Conservation (phyloP, 2,888 invertebrate species). For the Itoplectis maculator region DNA sequence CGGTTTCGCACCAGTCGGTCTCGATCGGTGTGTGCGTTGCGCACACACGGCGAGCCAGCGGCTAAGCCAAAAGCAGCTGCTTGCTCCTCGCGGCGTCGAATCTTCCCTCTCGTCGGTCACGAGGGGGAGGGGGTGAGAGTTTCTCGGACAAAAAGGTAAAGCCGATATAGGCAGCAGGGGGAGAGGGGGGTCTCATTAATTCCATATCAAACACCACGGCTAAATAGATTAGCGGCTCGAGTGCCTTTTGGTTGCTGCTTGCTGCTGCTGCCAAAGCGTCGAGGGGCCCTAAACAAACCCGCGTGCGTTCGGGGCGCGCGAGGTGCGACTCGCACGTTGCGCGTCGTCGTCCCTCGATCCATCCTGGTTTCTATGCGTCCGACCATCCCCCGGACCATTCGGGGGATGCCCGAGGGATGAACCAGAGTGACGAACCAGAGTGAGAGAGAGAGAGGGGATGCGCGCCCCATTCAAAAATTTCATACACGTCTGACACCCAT, state of each 20-base stretch:
- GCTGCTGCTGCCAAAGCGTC: too few relatives aligned
- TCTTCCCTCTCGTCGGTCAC: slow-evolving; percentile 41
- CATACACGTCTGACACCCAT: slow-evolving; percentile 39
- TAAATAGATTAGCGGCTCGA: slow-evolving; percentile 84
- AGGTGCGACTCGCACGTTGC: slow-evolving; percentile 48
- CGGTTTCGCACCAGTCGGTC: slow-evolving; percentile 37
- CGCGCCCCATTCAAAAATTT: slow-evolving; percentile 60
- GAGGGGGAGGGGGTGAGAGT: slow-evolving; percentile 50
- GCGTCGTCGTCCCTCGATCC: slow-evolving; percentile 44
- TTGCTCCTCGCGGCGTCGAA: slow-evolving; percentile 49
- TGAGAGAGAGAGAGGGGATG: too few relatives aligned
- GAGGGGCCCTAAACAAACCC: slow-evolving; percentile 79
- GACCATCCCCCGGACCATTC: slow-evolving; percentile 46
- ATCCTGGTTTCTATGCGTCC: slow-evolving; percentile 36
- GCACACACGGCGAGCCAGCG: slow-evolving; percentile 25
- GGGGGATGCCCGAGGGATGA: slow-evolving; percentile 39
- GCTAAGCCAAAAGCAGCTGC: slow-evolving; percentile 66
- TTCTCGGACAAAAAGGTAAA: slow-evolving; percentile 63
- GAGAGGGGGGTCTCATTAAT: slow-evolving; percentile 81
- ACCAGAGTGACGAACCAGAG: too few relatives aligned
- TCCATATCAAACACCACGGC: slow-evolving; percentile 84
- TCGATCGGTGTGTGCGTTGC: too few relatives aligned
- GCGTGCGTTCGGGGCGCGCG: slow-evolving; percentile 62
- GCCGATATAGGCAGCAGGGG: slow-evolving; percentile 53
- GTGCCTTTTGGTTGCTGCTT: slow-evolving; percentile 79